Conservation (phyloP, 92 coral and sea anemone genomes). For the Scolanthus callimorphus region DNA sequence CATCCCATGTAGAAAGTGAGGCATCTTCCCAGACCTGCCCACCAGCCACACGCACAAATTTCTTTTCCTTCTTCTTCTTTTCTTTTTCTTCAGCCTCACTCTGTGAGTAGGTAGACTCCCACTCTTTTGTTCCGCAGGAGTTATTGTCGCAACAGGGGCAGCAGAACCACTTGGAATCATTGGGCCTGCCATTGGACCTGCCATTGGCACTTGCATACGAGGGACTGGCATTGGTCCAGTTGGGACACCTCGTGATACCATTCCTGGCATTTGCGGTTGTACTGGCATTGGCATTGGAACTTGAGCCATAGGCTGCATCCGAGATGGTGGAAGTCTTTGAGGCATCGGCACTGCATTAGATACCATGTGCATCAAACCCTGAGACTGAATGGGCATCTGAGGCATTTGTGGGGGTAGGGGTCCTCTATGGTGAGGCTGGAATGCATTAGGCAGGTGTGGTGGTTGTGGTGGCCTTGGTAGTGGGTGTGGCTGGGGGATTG, state of each 20-base stretch:
- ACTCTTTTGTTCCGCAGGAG: conserved; percentile 95
- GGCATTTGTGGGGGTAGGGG: conserved; percentile 16
- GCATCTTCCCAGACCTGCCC: conserved; percentile 93
- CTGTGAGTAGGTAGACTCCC: conserved; percentile 95
- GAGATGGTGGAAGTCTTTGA: neutral
- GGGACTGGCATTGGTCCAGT: conserved; percentile 24
- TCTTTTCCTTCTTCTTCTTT: conserved; percentile 82
- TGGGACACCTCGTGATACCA: neutral
- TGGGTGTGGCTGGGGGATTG: conserved; percentile 29
- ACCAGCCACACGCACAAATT: conserved; percentile 88
- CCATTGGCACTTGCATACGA: conserved; percentile 22
- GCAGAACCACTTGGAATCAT: conserved; percentile 28
- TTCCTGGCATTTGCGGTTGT: neutral
- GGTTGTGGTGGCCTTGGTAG: conserved; percentile 67
- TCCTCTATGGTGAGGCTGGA: conserved; percentile 7
- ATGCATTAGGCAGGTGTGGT: conserved; percentile 48
- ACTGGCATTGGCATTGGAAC: no score
- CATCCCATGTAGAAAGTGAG: conserved; percentile 88
- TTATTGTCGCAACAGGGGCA: conserved; percentile 57
- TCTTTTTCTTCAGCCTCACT: conserved; percentile 59
- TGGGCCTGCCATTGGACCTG: conserved; percentile 47
- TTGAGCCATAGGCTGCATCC: no score
- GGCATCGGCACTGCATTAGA: conserved; percentile 21
- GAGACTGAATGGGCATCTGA: conserved; percentile 22
- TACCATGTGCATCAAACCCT: no score